Evolutionary conservation across 1,140 invertebrate species (phyloP).

Genomic region (Drosophila quadrilineata): DNA sequence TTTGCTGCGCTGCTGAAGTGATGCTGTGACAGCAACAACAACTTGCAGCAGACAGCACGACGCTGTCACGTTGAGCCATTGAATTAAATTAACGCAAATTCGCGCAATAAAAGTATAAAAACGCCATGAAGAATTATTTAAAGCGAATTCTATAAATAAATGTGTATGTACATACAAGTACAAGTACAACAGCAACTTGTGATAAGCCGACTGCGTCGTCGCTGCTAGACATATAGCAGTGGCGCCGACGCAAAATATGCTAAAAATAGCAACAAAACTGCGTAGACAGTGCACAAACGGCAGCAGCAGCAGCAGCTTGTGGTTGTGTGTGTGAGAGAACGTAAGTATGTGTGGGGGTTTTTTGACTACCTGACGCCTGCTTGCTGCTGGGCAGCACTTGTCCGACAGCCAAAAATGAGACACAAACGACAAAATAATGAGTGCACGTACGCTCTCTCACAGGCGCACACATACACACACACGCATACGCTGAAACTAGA

Average conservation of each 20-base stretch:
- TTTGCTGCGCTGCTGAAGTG: too few relatives aligned
- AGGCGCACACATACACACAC: background rate
- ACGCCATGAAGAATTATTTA: constrained; percentile 49
- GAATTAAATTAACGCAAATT: constrained; percentile 72
- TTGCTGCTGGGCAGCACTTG: constrained; percentile 21
- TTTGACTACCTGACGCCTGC: too few relatives aligned
- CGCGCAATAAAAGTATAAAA: constrained; percentile 49
- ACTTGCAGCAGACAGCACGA: constrained; percentile 11
- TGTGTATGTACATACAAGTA: too few relatives aligned
- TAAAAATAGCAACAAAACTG: constrained; percentile 36
- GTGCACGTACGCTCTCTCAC: too few relatives aligned
- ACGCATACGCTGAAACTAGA: constrained; percentile 23
- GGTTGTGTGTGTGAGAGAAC: too few relatives aligned
- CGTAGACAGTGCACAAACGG: background rate
- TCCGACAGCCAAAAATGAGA: constrained; percentile 10
- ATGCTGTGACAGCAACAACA: constrained; percentile 21
- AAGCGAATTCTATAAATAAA: constrained; percentile 68
- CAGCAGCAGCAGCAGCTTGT: too few relatives aligned
- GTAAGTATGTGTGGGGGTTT: too few relatives aligned
- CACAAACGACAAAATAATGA: constrained; percentile 7
- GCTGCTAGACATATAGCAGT: constrained; percentile 15
- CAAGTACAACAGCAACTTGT: too few relatives aligned
- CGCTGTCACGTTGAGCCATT: constrained; percentile 36
- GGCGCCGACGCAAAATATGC: constrained; percentile 38
- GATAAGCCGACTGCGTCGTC: constrained; percentile 54